These are phyloP conservation scores for Microplitis manilae DNA, from an alignment of 2,888 invertebrate genomes.

Conservation along the genomic window DNA sequence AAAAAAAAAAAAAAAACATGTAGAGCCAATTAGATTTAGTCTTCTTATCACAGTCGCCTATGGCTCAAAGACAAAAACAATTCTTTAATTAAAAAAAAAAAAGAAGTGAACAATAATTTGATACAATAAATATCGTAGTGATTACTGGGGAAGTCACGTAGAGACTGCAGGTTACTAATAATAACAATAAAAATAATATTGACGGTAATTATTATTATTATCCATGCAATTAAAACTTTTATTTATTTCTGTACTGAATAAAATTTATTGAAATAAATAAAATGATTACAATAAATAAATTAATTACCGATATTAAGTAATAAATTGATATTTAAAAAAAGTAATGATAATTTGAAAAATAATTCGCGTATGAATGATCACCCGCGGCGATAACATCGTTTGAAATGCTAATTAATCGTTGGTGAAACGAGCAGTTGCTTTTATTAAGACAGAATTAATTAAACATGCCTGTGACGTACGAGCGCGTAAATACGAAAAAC, in stretches of 20 bases:
- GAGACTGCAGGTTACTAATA: too few relatives aligned
- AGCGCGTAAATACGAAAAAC: conserved; percentile 40
- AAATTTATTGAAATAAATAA: conserved; percentile 2
- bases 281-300: not conserved
- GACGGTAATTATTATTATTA: not conserved
- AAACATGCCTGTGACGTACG: conserved; percentile 55
- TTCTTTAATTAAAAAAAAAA: too few relatives aligned
- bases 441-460: conserved; percentile 67
- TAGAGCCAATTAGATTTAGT: too few relatives aligned
- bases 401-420: conserved; percentile 62
- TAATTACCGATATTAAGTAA: not conserved
- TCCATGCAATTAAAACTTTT: not conserved
- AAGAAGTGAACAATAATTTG: too few relatives aligned
- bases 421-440: conserved; percentile 56
- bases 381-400: conserved; percentile 62
- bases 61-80: too few relatives aligned
- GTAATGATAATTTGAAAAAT: not conserved
- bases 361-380: conserved; percentile 41
- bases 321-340: conserved; percentile 20
- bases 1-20: too few relatives aligned
- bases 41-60: too few relatives aligned
- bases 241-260: not conserved
- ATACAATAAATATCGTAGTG: too few relatives aligned
- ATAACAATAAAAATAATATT: too few relatives aligned
- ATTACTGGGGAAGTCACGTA: too few relatives aligned